Evolutionary conservation across 2,113 vertebrate species (phyloP).

Genomic region (Pseudolaguvia tuberculata): DNA sequence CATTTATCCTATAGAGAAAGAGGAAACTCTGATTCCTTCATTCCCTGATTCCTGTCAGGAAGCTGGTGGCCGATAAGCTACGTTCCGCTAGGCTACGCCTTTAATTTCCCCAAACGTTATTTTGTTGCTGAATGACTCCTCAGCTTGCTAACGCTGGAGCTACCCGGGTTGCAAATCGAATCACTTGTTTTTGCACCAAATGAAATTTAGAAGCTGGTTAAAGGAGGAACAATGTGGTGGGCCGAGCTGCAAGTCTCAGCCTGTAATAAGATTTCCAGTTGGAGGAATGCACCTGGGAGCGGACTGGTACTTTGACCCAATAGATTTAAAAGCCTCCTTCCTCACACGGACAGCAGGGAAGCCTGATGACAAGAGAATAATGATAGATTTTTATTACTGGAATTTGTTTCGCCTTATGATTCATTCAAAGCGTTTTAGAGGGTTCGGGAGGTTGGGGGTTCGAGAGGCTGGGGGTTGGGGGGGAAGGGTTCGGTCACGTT

Average conservation of each 20-base stretch:
- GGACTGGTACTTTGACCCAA: conserved; percentile 65
- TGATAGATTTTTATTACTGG: conserved; percentile 77
- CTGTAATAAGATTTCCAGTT: conserved; percentile 74
- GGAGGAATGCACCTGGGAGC: conserved; percentile 67
- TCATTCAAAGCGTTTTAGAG: conserved; percentile 61
- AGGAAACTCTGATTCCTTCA: background rate
- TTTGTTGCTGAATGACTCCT: conserved; percentile 61
- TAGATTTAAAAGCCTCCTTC: conserved; percentile 77
- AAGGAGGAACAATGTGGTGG: conserved; percentile 69
- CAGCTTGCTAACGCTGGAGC: conserved; percentile 67
- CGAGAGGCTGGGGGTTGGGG: no score
- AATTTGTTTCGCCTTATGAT: conserved; percentile 69
- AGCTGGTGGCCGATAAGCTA: conserved; percentile 43
- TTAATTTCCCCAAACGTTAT: conserved; percentile 60
- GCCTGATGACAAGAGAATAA: conserved; percentile 69
- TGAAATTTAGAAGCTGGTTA: conserved; percentile 67
- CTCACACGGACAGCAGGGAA: conserved; percentile 68
- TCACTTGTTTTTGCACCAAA: conserved; percentile 72
- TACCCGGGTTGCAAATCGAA: conserved; percentile 69
- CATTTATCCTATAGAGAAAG: background rate
- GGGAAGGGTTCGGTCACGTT: no score
- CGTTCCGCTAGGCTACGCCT: conserved; percentile 58
- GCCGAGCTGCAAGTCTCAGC: conserved; percentile 63
- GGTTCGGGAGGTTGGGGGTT: no score
- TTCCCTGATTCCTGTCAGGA: conserved; percentile 6